Base-by-base conservation (phyloP, 2,113 vertebrate species). In the Chaetops frenatus region DNA sequence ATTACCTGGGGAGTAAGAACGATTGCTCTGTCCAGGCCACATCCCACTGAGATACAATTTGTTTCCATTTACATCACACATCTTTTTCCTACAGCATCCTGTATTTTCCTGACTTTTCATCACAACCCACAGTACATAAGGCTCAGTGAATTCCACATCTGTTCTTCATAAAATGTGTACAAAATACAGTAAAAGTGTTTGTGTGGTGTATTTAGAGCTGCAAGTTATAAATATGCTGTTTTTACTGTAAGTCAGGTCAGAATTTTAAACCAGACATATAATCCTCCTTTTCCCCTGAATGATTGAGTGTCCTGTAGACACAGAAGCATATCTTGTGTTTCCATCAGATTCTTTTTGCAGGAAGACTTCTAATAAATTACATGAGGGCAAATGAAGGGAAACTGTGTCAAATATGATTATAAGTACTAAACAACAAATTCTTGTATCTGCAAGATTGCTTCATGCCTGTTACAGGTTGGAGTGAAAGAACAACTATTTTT, bases 11-110 rank as follows among this genome's bases (percentile, higher is more conserved):
- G 42, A 94, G 56, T 48, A 36, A 88, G 73, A 94, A 50, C 29
- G 54, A 97, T 76, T 95, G 51, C 47, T 79, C 94, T 92, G 83
- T 79, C 86, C 85, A 81, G 60, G 51, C 72, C 93, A 69, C 5
- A 5, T 89, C 69, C 82, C 76, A 96, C 69, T 4, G 69, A 88
- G 71, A 71, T 29, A 73, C 84, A 96, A 82, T 96, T 97, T 97
- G 51, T 86, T 95, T 85, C 36, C 67, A 82, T 88, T 80, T 72
- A 69, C 45, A 86, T 91, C 91, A 88, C 72, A 70, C 25, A 44
- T 94, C 14, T 44, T 88, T 97, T 82, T 64, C 42, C 74, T 60
- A 36, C 18, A 21, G 19, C 20, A 53, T 23, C 61, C 71, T 73
- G 33, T 83, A 60, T 60, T 84, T 92, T 66, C 88, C 57, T 81